These are phyloP conservation scores for Tinamus guttatus DNA, from an alignment of 2,113 vertebrate genomes.

Conservation along the genomic window DNA sequence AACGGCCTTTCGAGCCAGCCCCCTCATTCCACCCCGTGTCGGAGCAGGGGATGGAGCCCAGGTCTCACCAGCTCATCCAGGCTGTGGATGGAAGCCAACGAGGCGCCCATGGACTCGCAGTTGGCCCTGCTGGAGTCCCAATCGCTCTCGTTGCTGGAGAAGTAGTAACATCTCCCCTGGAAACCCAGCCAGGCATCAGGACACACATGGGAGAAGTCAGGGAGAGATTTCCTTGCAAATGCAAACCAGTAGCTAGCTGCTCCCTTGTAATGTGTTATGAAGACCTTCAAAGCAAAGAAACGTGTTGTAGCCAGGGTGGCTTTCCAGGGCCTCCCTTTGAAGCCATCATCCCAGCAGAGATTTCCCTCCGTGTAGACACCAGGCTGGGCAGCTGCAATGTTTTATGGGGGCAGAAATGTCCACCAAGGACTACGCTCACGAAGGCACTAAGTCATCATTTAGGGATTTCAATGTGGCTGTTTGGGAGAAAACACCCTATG, in stretches of 20 bases:
- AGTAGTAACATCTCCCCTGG: not conserved
- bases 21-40: too few relatives aligned
- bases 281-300: not conserved
- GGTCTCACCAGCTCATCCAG: not conserved
- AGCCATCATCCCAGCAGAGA: too few relatives aligned
- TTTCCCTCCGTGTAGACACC: not conserved
- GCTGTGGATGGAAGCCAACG: not conserved
- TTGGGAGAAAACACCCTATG: not conserved
- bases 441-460: not conserved
- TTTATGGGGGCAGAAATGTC: not conserved
- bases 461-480: not conserved
- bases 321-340: too few relatives aligned
- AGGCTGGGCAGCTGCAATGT: not conserved
- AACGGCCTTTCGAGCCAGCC: not conserved
- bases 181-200: not conserved
- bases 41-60: rapidly evolving
- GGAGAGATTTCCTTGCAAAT: rapidly evolving
- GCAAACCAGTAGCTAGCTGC: too few relatives aligned
- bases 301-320: rapidly evolving
- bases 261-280: not conserved
- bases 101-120: not conserved
- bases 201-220: rapidly evolving
- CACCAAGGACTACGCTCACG: not conserved
- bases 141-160: not conserved
- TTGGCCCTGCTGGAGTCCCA: not conserved